These are phyloP conservation scores for Colaptes auratus DNA, from an alignment of 2,113 vertebrate genomes.

Conservation along the genomic window DNA sequence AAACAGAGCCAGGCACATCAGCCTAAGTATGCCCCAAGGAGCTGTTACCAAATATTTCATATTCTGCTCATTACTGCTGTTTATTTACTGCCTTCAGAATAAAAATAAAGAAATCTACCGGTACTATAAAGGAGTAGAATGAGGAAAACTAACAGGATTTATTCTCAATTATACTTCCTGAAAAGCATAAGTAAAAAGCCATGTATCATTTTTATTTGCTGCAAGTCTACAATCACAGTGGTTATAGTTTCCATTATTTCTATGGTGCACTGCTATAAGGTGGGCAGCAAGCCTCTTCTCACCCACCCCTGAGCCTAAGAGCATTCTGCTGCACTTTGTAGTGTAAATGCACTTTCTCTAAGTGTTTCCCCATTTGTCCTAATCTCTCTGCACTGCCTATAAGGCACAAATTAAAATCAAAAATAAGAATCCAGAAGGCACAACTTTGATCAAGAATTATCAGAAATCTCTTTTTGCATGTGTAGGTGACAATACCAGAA, in stretches of 20 bases:
- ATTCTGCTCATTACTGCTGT: slow-evolving; percentile 45
- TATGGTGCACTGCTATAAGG: not conserved
- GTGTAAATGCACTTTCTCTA: not conserved
- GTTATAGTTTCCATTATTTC: not conserved
- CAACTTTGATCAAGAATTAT: not conserved
- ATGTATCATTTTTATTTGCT: slow-evolving; percentile 29
- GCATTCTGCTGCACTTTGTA: not conserved
- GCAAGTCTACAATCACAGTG: not conserved
- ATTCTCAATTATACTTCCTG: slow-evolving; percentile 54
- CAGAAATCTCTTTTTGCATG: not conserved
- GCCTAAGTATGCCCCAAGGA: slow-evolving; percentile 19
- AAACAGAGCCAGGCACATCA: slow-evolving; percentile 29
- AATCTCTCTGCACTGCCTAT: not conserved
- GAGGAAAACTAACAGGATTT: slow-evolving; percentile 40
- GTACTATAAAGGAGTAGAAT: not conserved
- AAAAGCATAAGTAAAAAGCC: slow-evolving; percentile 7
- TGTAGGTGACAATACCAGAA: not conserved
- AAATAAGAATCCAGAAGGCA: not conserved
- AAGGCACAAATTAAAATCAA: not conserved
- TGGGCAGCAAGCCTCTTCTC: not conserved
- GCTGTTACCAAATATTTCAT: slow-evolving; percentile 32
- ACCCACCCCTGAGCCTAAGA: not conserved
- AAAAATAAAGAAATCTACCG: slow-evolving; percentile 21
- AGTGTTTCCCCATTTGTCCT: not conserved
- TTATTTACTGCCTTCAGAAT: slow-evolving; percentile 56